These are phyloP conservation scores for Pandemis heparana DNA, from an alignment of 2,888 invertebrate genomes.

Conservation along the genomic window DNA sequence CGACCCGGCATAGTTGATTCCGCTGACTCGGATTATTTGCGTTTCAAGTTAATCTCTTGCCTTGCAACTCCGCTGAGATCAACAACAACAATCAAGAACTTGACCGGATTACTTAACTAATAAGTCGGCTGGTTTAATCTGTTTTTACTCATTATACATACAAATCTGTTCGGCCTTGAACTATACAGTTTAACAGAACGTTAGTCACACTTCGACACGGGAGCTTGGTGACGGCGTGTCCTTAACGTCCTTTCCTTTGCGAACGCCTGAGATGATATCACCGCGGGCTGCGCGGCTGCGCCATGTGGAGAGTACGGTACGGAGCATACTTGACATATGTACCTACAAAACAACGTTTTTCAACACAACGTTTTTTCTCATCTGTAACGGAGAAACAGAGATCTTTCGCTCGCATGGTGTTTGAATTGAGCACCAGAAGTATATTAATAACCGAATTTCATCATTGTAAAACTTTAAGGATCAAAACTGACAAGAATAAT, in stretches of 20 bases:
- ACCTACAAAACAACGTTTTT: too few species aligned
- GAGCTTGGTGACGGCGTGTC: slow-evolving; percentile 20
- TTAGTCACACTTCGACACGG: slow-evolving; percentile 33
- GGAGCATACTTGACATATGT: slow-evolving; percentile 12
- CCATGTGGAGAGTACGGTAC: slow-evolving; percentile 3
- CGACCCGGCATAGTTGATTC: not conserved
- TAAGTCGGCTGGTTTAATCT: not conserved
- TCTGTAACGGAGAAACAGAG: not conserved
- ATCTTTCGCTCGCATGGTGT: too few species aligned
- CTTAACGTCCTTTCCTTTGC: slow-evolving; percentile 38
- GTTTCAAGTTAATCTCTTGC: not conserved
- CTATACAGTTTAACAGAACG: slow-evolving; percentile 12
- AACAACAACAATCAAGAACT: not conserved
- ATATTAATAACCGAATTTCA: too few species aligned
- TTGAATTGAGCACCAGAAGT: too few species aligned
- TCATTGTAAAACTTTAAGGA: not conserved
- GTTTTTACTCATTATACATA: not conserved
- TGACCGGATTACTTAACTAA: not conserved
- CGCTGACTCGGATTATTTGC: not conserved
- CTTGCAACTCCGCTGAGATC: not conserved
- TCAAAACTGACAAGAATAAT: not conserved
- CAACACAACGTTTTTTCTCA: not conserved
- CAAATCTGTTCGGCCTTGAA: slow-evolving; percentile 20
- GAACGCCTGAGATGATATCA: slow-evolving; percentile 31
- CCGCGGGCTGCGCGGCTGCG: not conserved